Evolutionary conservation across 2,113 vertebrate genomes (phyloP).

Genomic region (Zosterops japonicus): DNA sequence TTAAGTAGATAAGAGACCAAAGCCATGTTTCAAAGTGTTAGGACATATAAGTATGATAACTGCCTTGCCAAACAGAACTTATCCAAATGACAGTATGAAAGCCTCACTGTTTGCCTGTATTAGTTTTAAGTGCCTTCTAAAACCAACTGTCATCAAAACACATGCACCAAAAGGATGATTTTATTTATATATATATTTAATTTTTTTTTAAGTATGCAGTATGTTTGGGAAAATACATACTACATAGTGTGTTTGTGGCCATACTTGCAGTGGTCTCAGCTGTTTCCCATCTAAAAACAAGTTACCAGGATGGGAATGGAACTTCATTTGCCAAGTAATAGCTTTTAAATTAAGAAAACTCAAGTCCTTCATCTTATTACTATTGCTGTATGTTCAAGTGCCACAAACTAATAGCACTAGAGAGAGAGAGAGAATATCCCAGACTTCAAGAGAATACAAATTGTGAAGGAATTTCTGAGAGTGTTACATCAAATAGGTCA

Average conservation of each 20-base stretch:
- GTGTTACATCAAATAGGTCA: not conserved
- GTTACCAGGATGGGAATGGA: not conserved
- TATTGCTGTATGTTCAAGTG: not conserved
- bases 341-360: not conserved
- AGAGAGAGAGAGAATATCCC: not conserved
- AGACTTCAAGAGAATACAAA: not conserved
- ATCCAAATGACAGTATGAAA: not conserved
- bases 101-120: not conserved
- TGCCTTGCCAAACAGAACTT: not conserved
- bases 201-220: not conserved
- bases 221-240: not conserved
- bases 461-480: not conserved
- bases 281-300: not conserved
- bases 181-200: not conserved
- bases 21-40: not conserved
- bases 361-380: not conserved
- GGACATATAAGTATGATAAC: not conserved
- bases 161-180: not conserved
- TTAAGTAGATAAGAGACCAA: conserved; percentile 42
- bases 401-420: not conserved
- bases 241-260: not conserved
- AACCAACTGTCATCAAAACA: not conserved
- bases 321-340: conserved; percentile 39
- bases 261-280: not conserved
- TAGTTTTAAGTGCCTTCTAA: not conserved